phyloP scores from a whole-genome alignment of 1,140 invertebrate genomes.

The Drosophila parabipectinata region DNA sequence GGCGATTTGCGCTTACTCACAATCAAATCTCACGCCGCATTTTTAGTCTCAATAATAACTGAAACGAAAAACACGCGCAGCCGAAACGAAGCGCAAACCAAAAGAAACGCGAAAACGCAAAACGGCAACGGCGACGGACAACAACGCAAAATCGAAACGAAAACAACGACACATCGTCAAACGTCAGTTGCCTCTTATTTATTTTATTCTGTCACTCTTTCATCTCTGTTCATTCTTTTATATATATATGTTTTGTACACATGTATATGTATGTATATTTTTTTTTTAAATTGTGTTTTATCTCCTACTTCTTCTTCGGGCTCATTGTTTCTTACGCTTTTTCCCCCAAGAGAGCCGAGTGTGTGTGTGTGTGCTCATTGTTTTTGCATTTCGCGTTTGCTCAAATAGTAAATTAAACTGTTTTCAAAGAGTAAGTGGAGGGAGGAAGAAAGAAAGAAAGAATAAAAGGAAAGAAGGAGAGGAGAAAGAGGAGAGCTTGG shows the following conservation, averaged over 20 bases:
- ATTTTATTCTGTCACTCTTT: constrained; percentile 46
- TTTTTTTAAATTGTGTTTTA: constrained; percentile 22
- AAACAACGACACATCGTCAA: constrained; percentile 58
- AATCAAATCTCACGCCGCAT: constrained; percentile 84
- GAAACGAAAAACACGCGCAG: constrained; percentile 79
- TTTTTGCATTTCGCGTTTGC: constrained; percentile 55
- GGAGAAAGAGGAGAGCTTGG: constrained; percentile 15
- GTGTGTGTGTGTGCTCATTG: constrained; percentile 41
- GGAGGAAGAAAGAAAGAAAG: constrained; percentile 11
- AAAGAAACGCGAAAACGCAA: constrained; percentile 35
- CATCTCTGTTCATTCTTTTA: constrained; percentile 22
- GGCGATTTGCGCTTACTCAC: constrained; percentile 76
- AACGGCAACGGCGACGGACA: constrained; percentile 24
- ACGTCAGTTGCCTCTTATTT: constrained; percentile 70
- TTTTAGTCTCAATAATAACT: constrained; percentile 84
- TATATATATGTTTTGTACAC: not conserved
- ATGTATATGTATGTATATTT: not conserved
- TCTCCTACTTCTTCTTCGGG: not conserved
- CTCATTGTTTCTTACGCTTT: constrained; percentile 8
- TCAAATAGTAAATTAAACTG: constrained; percentile 55
- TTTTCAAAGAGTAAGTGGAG: constrained; percentile 44
- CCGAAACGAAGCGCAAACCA: constrained; percentile 70
- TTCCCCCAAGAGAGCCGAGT: constrained; percentile 5
- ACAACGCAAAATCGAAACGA: constrained; percentile 33
- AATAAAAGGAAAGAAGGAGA: constrained; percentile 23